Evolutionary conservation across 1,140 invertebrate species (phyloP), one percentile per base, ranked within the genome.

Genomic region (Oedothorax gibbosus): DNA sequence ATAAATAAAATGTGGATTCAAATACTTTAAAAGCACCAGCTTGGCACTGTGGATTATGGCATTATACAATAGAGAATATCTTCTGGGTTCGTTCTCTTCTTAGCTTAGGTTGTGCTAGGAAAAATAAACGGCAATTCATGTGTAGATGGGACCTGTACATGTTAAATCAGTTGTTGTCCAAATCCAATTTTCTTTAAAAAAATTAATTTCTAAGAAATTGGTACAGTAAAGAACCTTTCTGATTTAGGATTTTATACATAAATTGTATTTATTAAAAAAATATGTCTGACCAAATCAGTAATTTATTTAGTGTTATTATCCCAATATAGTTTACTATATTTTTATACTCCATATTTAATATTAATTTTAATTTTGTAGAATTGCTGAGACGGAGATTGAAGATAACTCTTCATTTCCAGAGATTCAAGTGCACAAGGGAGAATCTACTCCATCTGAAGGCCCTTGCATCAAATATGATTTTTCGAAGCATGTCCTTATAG

Each of bases 401-500:
- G 20, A 6, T 60, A 7, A 14, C 9, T 20, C 54, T 49, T 8
- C 54, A 14, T 49, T 35, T n/a, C 20, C 35, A 8, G 54, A 21
- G 15, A 57, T 75, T 60, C 54, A 75, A 57, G 18, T 49, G 4
- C 35, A 15, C n/a, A 50, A 57, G 15, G 72, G 12, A 15, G 60
- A 75, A 4, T 21, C 18, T 12, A 20, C 54, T 8, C 14, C 0
- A 18, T 53, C 8, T 64, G 10, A 9, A 64, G 60, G 51, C 15
- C 75, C 57, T 51, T 77, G 15, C 50, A 77, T 64, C 2, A 51
- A 64, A 11, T 76, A 56, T 77, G 83, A 85, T 54, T 85, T 85
- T 53, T 77, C 83, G 14, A 85, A 85, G 14, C 56, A 85, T 85
- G 83, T 85, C 50, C 75, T 85, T 0, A 85, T 85, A 54, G 83